A percentile compares a stretch with the other conserved stretches of the same genome.
Evolutionary conservation across 2,888 invertebrate species (phyloP).

Genomic region (Philonicus albiceps): DNA sequence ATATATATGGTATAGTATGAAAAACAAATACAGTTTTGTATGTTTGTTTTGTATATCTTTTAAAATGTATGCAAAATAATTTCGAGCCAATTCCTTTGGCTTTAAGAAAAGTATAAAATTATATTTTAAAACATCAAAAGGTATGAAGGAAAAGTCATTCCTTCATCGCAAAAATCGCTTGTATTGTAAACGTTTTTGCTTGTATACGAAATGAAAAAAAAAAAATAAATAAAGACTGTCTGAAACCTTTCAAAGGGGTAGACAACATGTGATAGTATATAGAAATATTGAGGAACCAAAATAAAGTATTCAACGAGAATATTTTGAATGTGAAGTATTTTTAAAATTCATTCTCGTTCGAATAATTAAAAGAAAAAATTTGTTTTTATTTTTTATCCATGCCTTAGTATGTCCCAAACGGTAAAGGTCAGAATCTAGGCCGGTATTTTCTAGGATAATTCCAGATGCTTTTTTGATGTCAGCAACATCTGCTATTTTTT

Average conservation of each 20-base stretch:
- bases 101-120: background rate
- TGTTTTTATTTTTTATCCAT: constrained; percentile 66
- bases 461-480: constrained; percentile 86
- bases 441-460: constrained; percentile 81
- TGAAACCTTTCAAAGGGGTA: background rate
- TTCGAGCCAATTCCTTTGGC: background rate
- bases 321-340: constrained; percentile 15
- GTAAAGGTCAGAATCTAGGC: constrained; percentile 89
- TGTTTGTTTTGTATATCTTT: background rate
- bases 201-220: background rate
- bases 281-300: background rate
- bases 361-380: background rate
- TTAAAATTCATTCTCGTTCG: constrained; percentile 17
- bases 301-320: background rate
- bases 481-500: constrained; percentile 65
- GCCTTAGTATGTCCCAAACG: constrained; percentile 99
- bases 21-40: background rate
- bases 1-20: too few relatives aligned
- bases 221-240: too few relatives aligned
- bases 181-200: background rate
- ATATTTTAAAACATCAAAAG: background rate
- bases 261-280: background rate
- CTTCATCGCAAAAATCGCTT: background rate
- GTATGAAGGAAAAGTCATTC: background rate
- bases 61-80: background rate